Base-by-base conservation (phyloP, 2,888 invertebrate genomes). In the Calliopum simillimum region DNA sequence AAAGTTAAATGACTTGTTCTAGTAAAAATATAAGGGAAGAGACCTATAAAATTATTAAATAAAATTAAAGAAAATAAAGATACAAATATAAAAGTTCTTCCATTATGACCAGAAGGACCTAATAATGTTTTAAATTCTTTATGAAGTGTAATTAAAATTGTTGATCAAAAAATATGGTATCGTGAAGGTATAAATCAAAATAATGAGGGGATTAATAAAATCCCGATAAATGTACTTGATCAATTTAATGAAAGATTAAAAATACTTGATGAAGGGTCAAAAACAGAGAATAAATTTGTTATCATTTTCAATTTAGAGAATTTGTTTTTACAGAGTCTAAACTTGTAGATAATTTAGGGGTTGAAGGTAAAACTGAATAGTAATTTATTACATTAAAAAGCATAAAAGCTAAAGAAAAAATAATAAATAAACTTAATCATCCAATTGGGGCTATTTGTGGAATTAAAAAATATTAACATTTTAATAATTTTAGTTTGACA, bases 401-500 rank as follows among this genome's bases (percentile, higher is more conserved):
- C 75, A 89, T 78, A 82, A 89, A 88, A 77, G 86, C 84, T 65
- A 81, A 56, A 70, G 78, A 79, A 80, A 87, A 86, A 66, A 84
- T 74, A 74, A 87, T 70, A 79, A 85, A 86, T 81, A 88, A 78
- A 44, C 74, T 75, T 77, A 87, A 76, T 88, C 88, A 89, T 75
- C 87, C 88, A 84, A 91, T 86, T 6, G 91, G 91, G 49, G 88
- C 88, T 90, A 91, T 90, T 89, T 91, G 91, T 69, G 91, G 91
- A 0, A 91, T 90, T 85, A 89, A 90, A 89, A 88, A 89, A 88
- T 90, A 90, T 88, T 88, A 86, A 76, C 63, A 62, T 62, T 71
- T 79, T 88, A 88, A 88, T 89, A 87, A 90, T 89, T 90, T 90
- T 88, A 90, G 88, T 87, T 88, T 91, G 91, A 91, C 90, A 90